Conservation (phyloP, 2,113 vertebrate genomes). For the Malurus alboscapulatus region DNA sequence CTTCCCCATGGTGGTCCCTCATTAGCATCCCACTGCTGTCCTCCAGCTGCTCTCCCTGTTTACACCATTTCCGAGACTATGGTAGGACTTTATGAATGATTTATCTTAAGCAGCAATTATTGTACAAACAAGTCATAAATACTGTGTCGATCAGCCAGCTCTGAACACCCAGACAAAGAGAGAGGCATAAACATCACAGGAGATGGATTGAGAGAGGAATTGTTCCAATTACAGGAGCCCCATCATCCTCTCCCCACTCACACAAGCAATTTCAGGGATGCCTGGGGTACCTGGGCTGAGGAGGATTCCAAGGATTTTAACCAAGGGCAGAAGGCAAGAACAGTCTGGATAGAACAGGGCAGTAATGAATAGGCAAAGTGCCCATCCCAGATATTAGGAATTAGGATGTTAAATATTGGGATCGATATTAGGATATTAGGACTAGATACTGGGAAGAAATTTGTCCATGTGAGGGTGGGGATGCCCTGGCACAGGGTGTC, state of each 20-base stretch:
- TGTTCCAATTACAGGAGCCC: not conserved
- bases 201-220: not conserved
- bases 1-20: not conserved
- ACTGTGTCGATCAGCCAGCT: not conserved
- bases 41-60: conserved; percentile 46
- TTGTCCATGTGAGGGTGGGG: fast-evolving
- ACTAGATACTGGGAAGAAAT: not conserved
- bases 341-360: not conserved
- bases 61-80: not conserved
- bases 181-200: not conserved
- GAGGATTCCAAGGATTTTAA: not conserved
- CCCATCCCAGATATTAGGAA: not conserved
- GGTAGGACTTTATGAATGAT: conserved; percentile 56
- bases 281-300: not conserved
- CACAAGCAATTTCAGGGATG: not conserved
- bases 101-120: conserved; percentile 54
- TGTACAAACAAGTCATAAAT: conserved; percentile 15
- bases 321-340: not conserved
- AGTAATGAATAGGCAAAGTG: not conserved
- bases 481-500: not conserved
- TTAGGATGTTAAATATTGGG: not conserved
- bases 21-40: conserved; percentile 46
- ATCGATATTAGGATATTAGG: not conserved
- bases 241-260: not conserved
- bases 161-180: not conserved